Base-by-base conservation (phyloP, 2,888 invertebrate genomes). In the Crioceris asparagi region DNA sequence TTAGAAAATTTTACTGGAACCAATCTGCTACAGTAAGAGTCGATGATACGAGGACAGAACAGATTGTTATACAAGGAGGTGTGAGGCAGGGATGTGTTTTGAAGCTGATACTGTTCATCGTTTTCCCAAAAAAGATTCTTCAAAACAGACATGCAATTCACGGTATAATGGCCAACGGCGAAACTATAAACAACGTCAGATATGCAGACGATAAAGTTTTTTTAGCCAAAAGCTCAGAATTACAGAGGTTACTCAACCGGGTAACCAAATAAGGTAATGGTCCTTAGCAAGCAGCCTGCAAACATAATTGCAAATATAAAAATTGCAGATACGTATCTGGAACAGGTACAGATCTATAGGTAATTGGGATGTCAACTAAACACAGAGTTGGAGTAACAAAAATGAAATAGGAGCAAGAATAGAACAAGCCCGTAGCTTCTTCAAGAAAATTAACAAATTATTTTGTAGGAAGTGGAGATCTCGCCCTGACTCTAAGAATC, bases 361-460 rank as follows among this genome's bases (percentile, higher is more conserved):
- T 19, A 38, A 32, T 18, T 35, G 14, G 43, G 35, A 5, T 34
- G 30, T 8, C 17, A 12, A 12, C 26, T 41, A 19, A 41, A 36
- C 21, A 38, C 36, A 17, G 36, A 2, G 17, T 29, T 27, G 16
- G 31, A 36, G 26, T 23, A 30, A n/a, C 41, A 16, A 29, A 23
- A n/a, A 40, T 35, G 35, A 41, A 40, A 35, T 39, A 26, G 14
- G 32, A 39, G 30, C 31, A 27, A 23, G 31, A 41, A 35, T 41
- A n/a, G 35, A 35, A 16, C n/a, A 26, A 14, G 26, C 32, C 1
- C 32, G 36, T 17, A 40, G 19, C 26, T 35, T 36, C n/a, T 42
- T 40, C 29, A 14, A 17, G 5, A 41, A 18, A 34, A 43, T 32
- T 11, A 32, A 42, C 12, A 29, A 21, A 11, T 25, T 42, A 23